Percentiles rank a stretch among this genome's conserved stretches.
Evolutionary conservation across 2,113 vertebrate species (phyloP).

Genomic region (Agapornis roseicollis): DNA sequence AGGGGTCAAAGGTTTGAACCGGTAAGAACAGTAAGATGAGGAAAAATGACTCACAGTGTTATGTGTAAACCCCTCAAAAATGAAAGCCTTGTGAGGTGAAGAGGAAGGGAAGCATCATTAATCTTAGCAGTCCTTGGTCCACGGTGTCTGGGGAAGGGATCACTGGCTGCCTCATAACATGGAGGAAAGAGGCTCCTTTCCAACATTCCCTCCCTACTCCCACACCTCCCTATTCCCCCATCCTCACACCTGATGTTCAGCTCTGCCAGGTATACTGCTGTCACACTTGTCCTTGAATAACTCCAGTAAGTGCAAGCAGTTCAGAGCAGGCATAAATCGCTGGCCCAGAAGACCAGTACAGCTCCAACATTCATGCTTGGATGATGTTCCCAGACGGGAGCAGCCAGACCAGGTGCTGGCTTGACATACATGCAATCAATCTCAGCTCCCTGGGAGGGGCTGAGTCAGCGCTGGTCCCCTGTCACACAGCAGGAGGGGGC

Average conservation of each 20-base stretch:
- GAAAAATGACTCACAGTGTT: not conserved
- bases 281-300: not conserved
- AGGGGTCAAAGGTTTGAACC: not conserved
- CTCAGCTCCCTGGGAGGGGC: not conserved
- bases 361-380: not conserved
- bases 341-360: not conserved
- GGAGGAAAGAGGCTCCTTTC: not conserved
- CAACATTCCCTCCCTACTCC: not conserved
- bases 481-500: fast-evolving
- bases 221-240: not conserved
- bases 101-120: not conserved
- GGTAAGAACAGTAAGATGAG: not conserved
- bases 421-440: not conserved
- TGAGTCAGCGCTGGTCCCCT: not conserved
- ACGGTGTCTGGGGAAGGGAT: not conserved
- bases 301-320: not conserved
- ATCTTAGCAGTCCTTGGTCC: not conserved
- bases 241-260: not conserved
- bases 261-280: not conserved
- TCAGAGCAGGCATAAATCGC: not conserved
- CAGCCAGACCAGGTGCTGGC: not conserved
- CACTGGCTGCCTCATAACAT: not conserved
- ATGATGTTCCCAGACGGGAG: not conserved
- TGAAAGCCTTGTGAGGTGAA: not conserved
- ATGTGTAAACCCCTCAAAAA: not conserved